phyloP scores from a whole-genome alignment of 2,888 invertebrate genomes.

The Ennomos fuscantarius region DNA sequence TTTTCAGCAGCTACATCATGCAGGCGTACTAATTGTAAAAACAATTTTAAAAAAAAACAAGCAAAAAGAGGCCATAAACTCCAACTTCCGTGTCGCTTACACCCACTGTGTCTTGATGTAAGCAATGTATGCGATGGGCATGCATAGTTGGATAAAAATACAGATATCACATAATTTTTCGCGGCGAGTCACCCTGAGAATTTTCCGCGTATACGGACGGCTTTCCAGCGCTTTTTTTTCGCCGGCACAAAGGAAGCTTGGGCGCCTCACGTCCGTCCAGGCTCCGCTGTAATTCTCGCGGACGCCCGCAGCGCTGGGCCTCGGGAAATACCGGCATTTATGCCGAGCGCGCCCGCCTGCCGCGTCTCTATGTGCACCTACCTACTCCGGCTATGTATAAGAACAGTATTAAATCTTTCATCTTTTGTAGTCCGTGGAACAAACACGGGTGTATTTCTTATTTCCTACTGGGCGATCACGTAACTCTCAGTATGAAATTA shows the following conservation, averaged over 20 bases:
- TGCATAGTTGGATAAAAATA: no score
- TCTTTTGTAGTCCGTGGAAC: constrained; percentile 8
- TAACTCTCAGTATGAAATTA: no score
- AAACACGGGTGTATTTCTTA: no score
- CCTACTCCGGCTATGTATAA: constrained; percentile 8
- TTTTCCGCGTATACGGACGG: constrained; percentile 19
- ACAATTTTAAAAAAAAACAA: no score
- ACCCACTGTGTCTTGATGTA: no score
- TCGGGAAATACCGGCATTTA: constrained; percentile 33
- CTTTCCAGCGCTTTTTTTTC: constrained; percentile 11
- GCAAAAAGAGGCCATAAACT: no score
- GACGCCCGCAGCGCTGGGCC: constrained; percentile 38
- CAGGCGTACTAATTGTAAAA: no score
- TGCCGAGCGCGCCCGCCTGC: constrained; percentile 32
- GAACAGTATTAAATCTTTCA: constrained; percentile 24
- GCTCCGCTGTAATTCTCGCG: constrained; percentile 33
- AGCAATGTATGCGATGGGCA: no score
- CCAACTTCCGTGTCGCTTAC: no score
- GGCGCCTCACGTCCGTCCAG: constrained; percentile 18
- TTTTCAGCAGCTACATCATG: no score
- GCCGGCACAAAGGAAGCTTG: constrained; percentile 21
- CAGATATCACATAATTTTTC: constrained; percentile 16
- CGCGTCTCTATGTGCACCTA: constrained; percentile 17
- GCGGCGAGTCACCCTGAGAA: constrained; percentile 15
- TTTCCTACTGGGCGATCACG: no score